Conservation (phyloP, 2,888 invertebrate species). For the Epirrhoe tristata region DNA sequence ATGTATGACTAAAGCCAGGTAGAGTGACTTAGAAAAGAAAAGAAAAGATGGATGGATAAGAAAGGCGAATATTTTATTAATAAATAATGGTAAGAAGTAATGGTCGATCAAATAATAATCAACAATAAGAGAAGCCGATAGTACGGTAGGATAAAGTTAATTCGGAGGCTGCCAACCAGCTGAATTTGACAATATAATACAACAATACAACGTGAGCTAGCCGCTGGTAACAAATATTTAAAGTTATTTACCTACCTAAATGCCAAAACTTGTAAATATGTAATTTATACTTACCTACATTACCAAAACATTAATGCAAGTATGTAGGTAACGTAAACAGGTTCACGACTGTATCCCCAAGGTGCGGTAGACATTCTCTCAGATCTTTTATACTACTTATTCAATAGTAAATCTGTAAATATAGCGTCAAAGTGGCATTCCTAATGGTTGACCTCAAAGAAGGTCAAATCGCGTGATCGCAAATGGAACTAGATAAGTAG, state of each 20-base stretch:
- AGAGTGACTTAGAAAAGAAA: too few relatives aligned
- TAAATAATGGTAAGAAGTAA: too few relatives aligned
- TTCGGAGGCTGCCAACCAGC: conserved; percentile 3
- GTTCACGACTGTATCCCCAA: too few relatives aligned
- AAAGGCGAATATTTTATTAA: too few relatives aligned
- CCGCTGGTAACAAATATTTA: neutral
- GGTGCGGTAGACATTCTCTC: too few relatives aligned
- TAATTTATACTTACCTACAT: too few relatives aligned
- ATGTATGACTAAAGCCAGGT: too few relatives aligned
- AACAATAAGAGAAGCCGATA: neutral
- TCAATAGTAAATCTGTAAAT: neutral
- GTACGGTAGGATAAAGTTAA: conserved; percentile 4
- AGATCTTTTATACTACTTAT: too few relatives aligned
- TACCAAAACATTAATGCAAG: neutral
- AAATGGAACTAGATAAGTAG: neutral
- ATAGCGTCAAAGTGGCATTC: neutral
- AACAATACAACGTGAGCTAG: neutral
- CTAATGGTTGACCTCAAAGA: neutral
- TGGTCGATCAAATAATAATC: too few relatives aligned
- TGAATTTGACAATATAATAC: conserved; percentile 10
- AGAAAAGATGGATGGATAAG: too few relatives aligned
- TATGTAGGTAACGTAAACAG: too few relatives aligned
- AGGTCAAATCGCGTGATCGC: neutral
- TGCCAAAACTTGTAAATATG: neutral
- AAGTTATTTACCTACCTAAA: neutral